Base-by-base conservation (phyloP, 2,113 vertebrate genomes). In the Embiotoca jacksoni region DNA sequence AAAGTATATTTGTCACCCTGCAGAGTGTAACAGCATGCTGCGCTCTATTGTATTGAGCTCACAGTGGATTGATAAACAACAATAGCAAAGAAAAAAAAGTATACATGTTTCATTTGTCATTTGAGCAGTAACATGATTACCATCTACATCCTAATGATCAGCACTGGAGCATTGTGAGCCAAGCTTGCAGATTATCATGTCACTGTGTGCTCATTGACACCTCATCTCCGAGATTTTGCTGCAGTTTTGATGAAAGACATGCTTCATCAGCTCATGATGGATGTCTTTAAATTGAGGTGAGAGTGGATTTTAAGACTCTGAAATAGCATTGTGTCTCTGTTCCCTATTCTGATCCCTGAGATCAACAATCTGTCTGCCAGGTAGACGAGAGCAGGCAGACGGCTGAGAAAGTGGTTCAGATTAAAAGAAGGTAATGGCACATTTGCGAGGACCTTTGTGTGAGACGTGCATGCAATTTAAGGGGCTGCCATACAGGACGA, bases 341-440 rank as follows among this genome's bases (percentile, higher is more conserved):
- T 84, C 84, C 68, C 59, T 53, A 71, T 83, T 86, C 61, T 14
- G 35, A 88, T 86, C 72, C 70, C 60, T 84, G 80, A 80, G 87
- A 91, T 92, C 89, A 88, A 81, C 84, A 89, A 82, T 87, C 86
- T 84, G 80, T 92, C 77, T 89, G 84, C 74, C 46, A 75, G 81
- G 87, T 91, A 84, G 70, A 78, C 8, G 69, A 82, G 81, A 88
- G 70, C 50, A 71, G 64, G 68, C 83, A 72, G 62, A 75, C 79
- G 70, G 84, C 75, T 5, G 67, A 68, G 84, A 83, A 93, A 92
- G 90, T 90, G 84, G 84, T 84, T 82, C 68, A 83, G 89, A 94
- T 94, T 92, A 92, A 92, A 92, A 90, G 56, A 83, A 91, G 89
- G 91, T 93, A 92, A 95, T 93, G 90, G 91, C 84, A 92, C 88